Conservation (phyloP, 2,888 invertebrate species). For the Temnothorax rugatulus region DNA sequence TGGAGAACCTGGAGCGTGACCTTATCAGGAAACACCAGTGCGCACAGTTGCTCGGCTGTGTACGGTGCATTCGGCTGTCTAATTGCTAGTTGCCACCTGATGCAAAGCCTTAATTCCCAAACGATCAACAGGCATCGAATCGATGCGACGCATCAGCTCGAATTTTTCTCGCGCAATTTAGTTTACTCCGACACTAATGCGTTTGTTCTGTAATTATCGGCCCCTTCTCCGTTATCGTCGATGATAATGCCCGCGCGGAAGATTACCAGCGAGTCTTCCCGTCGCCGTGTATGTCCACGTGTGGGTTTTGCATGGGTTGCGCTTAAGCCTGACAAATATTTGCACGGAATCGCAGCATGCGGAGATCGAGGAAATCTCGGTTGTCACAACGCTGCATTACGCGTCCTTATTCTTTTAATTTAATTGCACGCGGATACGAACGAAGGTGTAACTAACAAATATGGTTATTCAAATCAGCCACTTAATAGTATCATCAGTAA, state of each 20-base stretch:
- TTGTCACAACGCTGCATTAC: not conserved
- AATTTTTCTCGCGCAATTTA: slow-evolving; percentile 16
- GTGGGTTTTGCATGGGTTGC: slow-evolving; percentile 16
- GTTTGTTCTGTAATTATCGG: slow-evolving; percentile 54
- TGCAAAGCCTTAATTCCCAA: slow-evolving; percentile 1
- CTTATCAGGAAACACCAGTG: slow-evolving; percentile 78
- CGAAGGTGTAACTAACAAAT: slow-evolving; percentile 27
- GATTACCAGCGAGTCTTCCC: slow-evolving; percentile 17
- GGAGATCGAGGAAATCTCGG: slow-evolving; percentile 24
- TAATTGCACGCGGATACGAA: not conserved
- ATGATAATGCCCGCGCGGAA: slow-evolving; percentile 28
- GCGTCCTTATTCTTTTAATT: slow-evolving; percentile 17
- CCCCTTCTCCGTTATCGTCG: not conserved
- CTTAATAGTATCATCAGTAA: slow-evolving; percentile 26
- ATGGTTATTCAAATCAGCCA: slow-evolving; percentile 51
- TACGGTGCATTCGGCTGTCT: not conserved
- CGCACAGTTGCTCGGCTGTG: not conserved
- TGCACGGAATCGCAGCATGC: slow-evolving; percentile 24
- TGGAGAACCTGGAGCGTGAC: slow-evolving; percentile 66
- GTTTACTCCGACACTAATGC: slow-evolving; percentile 44
- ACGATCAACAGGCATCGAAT: not conserved
- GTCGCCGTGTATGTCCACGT: not conserved
- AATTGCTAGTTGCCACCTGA: slow-evolving; percentile 20
- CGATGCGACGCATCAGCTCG: not conserved
- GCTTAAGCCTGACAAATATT: slow-evolving; percentile 36